phyloP scores from a whole-genome alignment of 2,888 invertebrate species.

The Plemyria rubiginata region DNA sequence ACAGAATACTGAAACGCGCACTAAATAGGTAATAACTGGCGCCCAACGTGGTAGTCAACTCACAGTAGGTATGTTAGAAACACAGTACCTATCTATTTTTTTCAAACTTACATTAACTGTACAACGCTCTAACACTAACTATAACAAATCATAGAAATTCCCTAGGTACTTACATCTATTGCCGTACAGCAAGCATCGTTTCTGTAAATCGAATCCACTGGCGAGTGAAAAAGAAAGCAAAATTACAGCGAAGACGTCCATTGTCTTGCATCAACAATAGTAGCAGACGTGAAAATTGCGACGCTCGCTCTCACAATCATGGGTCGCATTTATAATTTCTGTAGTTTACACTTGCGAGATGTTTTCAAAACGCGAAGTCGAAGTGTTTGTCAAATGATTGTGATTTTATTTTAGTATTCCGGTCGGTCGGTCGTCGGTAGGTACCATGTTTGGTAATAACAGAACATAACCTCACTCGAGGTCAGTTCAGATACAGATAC shows the following conservation, averaged over 20 bases:
- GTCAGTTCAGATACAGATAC: too few relatives aligned
- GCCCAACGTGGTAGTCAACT: too few relatives aligned
- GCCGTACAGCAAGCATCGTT: constrained; percentile 55
- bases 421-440: not conserved
- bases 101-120: too few relatives aligned
- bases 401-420: not conserved
- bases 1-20: too few relatives aligned
- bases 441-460: not conserved
- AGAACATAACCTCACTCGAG: not conserved
- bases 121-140: too few relatives aligned
- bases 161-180: constrained; percentile 49
- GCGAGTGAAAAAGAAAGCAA: constrained; percentile 51
- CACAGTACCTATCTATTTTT: too few relatives aligned
- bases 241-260: constrained; percentile 47
- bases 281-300: constrained; percentile 25
- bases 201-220: constrained; percentile 43
- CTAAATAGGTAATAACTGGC: too few relatives aligned
- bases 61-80: too few relatives aligned
- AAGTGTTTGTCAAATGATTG: constrained; percentile 9
- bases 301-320: constrained; percentile 49
- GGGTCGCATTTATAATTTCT: constrained; percentile 42
- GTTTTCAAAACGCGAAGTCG: constrained; percentile 48
- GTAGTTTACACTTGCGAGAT: constrained; percentile 39
- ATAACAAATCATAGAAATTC: too few relatives aligned
- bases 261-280: constrained; percentile 48